A percentile compares a stretch with the other conserved stretches of the same genome.
Conservation (phyloP, 2,888 invertebrate genomes). For the Malthinus flaveolus region DNA sequence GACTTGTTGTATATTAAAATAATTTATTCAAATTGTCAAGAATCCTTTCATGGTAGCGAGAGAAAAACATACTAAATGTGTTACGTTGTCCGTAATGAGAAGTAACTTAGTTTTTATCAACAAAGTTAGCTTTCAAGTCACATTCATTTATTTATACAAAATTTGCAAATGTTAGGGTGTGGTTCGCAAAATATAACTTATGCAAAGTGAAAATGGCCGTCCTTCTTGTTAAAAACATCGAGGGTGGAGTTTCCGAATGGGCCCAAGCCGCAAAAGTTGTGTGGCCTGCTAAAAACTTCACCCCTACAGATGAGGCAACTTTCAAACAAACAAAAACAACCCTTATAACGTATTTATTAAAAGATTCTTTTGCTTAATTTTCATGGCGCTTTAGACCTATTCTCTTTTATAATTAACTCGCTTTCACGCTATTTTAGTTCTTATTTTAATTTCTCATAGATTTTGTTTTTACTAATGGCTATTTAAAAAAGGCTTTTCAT, state of each 20-base stretch:
- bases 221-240: constrained; percentile 52
- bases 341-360: constrained; percentile 46
- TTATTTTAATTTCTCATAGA: constrained; percentile 47
- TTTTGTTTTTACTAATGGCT: constrained; percentile 44
- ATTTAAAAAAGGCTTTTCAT: constrained; percentile 46
- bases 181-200: constrained; percentile 52
- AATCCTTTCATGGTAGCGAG: constrained; percentile 13
- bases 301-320: constrained; percentile 39
- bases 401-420: constrained; percentile 54
- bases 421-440: constrained; percentile 53
- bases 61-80: constrained; percentile 23
- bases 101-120: constrained; percentile 34
- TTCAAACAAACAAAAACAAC: constrained; percentile 41
- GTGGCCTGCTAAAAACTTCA: constrained; percentile 55
- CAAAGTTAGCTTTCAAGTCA: constrained; percentile 32
- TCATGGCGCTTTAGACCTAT: constrained; percentile 48
- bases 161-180: constrained; percentile 46
- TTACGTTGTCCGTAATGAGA: constrained; percentile 23
- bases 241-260: constrained; percentile 53
- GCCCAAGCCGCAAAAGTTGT: constrained; percentile 55
- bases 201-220: constrained; percentile 53
- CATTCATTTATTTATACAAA: constrained; percentile 36
- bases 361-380: constrained; percentile 45
- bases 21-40: constrained; percentile 4
- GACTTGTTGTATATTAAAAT: constrained; percentile 10